Evolutionary conservation across 2,888 invertebrate species (phyloP).

Genomic region (Ernsta delagoae): DNA sequence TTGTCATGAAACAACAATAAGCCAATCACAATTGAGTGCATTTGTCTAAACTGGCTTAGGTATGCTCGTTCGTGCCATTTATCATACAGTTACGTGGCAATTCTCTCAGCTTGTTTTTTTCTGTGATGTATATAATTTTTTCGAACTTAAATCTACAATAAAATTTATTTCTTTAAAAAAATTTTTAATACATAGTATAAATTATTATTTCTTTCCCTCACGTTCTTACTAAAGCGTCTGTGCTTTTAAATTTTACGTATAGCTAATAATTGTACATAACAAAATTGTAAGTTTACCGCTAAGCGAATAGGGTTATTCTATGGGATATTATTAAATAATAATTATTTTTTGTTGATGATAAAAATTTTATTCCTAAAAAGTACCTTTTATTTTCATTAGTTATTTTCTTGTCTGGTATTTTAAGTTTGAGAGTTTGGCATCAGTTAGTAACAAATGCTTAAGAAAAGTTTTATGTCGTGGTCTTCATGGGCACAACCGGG

Average conservation of each 20-base stretch:
- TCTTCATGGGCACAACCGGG: constrained; percentile 51
- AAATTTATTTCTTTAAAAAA: background rate
- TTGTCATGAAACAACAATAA: too few relatives aligned
- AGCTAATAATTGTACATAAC: constrained; percentile 46
- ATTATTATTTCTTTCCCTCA: constrained; percentile 20
- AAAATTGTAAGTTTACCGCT: constrained; percentile 55
- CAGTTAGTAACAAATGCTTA: constrained; percentile 11
- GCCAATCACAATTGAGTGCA: too few relatives aligned
- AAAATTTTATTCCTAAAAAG: constrained; percentile 81
- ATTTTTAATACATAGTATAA: constrained; percentile 7
- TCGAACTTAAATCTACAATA: background rate
- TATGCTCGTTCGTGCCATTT: too few relatives aligned
- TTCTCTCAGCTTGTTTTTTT: too few relatives aligned
- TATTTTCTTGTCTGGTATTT: constrained; percentile 53
- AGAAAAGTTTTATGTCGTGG: constrained; percentile 56
- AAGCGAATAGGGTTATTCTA: constrained; percentile 62
- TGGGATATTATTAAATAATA: constrained; percentile 57
- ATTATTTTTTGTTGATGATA: constrained; percentile 70
- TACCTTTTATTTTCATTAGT: constrained; percentile 75
- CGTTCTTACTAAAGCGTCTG: constrained; percentile 19
- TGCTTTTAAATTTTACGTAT: constrained; percentile 13
- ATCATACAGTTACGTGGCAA: too few relatives aligned
- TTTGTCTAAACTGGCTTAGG: too few relatives aligned
- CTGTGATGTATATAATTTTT: background rate
- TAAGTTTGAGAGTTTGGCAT: constrained; percentile 34